A percentile compares a stretch with the other conserved stretches of the same genome.
Evolutionary conservation across 2,113 vertebrate species (phyloP).

Genomic region (Typhlomys cinereus): DNA sequence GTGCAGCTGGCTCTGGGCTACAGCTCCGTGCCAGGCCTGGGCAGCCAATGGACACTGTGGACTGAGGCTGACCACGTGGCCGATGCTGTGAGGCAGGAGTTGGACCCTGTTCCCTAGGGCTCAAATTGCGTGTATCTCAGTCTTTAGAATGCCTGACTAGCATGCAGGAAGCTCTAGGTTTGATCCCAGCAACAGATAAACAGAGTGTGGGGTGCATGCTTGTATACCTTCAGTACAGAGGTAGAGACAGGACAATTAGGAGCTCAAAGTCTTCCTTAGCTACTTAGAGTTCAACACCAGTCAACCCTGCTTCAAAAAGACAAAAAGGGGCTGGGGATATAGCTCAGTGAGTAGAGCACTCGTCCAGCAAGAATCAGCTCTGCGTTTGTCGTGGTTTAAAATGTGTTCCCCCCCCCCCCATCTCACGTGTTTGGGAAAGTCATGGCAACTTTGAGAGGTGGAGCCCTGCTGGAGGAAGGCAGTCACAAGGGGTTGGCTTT

Average conservation of each 20-base stretch:
- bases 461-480: no score
- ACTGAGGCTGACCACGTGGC: rapidly evolving
- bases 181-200: neutral
- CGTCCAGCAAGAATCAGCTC: no score
- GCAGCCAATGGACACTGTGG: neutral
- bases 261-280: neutral
- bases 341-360: no score
- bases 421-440: no score
- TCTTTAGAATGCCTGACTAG: neutral
- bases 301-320: neutral
- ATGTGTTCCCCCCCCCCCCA: no score
- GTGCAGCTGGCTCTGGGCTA: slow-evolving; percentile 70
- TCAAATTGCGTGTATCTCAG: neutral
- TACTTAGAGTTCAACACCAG: neutral
- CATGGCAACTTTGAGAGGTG: no score
- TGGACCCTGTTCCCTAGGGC: neutral
- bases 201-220: no score
- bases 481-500: no score
- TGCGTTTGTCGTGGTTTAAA: no score
- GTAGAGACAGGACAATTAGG: neutral
- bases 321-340: no score
- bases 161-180: neutral
- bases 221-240: no score
- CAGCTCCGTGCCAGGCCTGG: neutral
- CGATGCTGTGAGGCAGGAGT: no score